Percentiles rank a stretch among this genome's conserved stretches.
Evolutionary conservation across 2,113 vertebrate genomes (phyloP).

Genomic region (Ginglymostoma cirratum): DNA sequence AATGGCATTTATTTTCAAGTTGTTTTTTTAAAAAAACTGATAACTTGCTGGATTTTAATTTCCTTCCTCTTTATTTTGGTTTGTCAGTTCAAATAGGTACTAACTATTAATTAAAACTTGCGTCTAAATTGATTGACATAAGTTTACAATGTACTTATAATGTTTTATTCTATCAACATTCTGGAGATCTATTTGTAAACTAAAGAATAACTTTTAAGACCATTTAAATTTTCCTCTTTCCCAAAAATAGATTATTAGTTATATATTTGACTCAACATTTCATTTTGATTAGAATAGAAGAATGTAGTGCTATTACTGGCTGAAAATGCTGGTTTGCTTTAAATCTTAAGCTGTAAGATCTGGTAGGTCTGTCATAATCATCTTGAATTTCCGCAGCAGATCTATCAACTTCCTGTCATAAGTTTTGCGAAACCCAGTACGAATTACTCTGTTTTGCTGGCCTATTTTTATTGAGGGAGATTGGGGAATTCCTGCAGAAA

Average conservation of each 20-base stretch:
- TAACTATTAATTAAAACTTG: background rate
- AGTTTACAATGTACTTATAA: background rate
- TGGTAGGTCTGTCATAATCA: background rate
- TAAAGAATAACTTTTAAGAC: background rate
- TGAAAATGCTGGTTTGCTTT: background rate
- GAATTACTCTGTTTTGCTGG: background rate
- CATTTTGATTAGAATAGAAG: background rate
- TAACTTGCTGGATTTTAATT: background rate
- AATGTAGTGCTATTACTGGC: background rate
- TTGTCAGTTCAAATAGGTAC: background rate
- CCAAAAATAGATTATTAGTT: background rate
- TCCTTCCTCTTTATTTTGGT: background rate
- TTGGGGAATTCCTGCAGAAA: background rate
- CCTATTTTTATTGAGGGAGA: background rate
- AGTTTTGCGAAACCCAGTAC: background rate
- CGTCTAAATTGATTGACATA: background rate
- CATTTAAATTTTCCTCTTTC: background rate
- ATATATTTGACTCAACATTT: background rate
- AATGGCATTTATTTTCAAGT: background rate
- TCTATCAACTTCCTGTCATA: background rate
- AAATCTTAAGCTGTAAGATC: background rate
- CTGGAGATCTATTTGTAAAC: background rate
- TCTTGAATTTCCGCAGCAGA: background rate
- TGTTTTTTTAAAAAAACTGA: background rate
- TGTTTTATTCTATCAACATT: background rate